Conservation (phyloP, 1,140 invertebrate genomes). For the Leucophenga varia region DNA sequence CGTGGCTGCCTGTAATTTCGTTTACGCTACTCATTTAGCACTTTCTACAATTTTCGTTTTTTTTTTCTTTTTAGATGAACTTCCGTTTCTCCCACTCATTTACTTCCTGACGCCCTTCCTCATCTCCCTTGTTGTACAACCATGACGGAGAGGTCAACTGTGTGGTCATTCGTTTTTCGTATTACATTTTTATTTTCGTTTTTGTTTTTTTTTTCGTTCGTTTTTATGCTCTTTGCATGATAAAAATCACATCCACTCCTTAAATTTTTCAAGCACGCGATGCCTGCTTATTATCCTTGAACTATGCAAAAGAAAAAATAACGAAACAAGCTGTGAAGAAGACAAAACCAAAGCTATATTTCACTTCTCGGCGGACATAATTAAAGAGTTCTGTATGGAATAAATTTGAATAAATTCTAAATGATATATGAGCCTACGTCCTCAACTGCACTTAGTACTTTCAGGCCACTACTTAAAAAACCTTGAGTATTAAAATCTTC, state of each 20-base stretch:
- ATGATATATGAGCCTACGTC: too few relatives aligned
- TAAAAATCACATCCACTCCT: constrained; percentile 57
- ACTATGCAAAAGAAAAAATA: constrained; percentile 24
- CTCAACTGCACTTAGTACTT: too few relatives aligned
- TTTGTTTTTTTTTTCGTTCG: constrained; percentile 22
- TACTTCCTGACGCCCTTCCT: neutral
- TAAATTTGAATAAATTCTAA: too few relatives aligned
- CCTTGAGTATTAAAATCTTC: too few relatives aligned
- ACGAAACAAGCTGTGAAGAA: neutral
- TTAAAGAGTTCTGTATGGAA: too few relatives aligned
- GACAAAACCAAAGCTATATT: too few relatives aligned
- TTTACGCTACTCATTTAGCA: constrained; percentile 53
- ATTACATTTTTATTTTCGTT: too few relatives aligned
- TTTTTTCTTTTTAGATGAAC: neutral
- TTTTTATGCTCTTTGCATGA: constrained; percentile 53
- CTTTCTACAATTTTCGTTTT: constrained; percentile 8
- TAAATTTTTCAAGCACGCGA: constrained; percentile 53
- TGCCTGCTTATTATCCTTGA: constrained; percentile 55
- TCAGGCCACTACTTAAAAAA: too few relatives aligned
- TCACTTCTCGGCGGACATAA: too few relatives aligned
- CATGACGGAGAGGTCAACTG: neutral
- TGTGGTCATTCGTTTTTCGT: neutral
- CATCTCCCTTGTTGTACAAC: constrained; percentile 1
- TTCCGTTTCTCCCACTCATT: neutral
- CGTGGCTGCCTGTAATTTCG: constrained; percentile 42